These are phyloP conservation scores for Staurois parvus DNA, from an alignment of 2,797 vertebrate species.

Conservation along the genomic window DNA sequence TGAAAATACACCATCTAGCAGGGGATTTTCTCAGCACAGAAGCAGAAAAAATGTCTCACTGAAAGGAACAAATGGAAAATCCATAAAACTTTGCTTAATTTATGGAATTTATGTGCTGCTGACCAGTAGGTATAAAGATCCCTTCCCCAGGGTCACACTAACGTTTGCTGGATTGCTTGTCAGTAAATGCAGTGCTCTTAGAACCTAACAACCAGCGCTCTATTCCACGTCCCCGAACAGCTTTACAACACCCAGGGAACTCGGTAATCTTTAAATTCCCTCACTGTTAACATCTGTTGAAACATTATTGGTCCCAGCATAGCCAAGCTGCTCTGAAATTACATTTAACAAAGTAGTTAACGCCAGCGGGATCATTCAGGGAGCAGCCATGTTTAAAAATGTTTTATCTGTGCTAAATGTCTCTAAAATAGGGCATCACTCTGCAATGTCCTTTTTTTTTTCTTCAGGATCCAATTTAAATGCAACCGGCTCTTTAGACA, in stretches of 20 bases:
- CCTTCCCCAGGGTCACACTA: conserved; percentile 79
- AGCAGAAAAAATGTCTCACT: conserved; percentile 71
- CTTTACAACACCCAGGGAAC: conserved; percentile 93
- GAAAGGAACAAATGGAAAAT: conserved; percentile 76
- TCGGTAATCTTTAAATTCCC: conserved; percentile 94
- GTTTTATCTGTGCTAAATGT: conserved; percentile 64
- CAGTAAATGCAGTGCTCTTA: conserved; percentile 79
- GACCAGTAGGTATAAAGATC: conserved; percentile 83
- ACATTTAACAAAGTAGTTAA: conserved; percentile 85
- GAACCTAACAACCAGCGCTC: conserved; percentile 83
- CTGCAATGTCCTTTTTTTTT: conserved; percentile 28
- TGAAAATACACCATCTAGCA: not conserved
- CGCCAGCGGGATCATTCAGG: conserved; percentile 80
- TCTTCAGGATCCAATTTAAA: conserved; percentile 39
- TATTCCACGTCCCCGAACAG: conserved; percentile 89
- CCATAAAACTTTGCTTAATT: conserved; percentile 83
- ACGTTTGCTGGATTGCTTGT: conserved; percentile 82
- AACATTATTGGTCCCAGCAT: conserved; percentile 94
- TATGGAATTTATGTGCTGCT: conserved; percentile 83
- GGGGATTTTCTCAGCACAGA: conserved; percentile 72
- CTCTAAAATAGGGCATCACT: not conserved
- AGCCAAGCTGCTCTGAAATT: conserved; percentile 82
- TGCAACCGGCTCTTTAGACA: conserved; percentile 47
- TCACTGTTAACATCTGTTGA: conserved; percentile 98
- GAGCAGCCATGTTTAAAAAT: conserved; percentile 76